A percentile compares a stretch with the other conserved stretches of the same genome.
Conservation (phyloP, 37 sponge, comb jelly and placozoan genomes). For the Bolinopsis microptera region DNA sequence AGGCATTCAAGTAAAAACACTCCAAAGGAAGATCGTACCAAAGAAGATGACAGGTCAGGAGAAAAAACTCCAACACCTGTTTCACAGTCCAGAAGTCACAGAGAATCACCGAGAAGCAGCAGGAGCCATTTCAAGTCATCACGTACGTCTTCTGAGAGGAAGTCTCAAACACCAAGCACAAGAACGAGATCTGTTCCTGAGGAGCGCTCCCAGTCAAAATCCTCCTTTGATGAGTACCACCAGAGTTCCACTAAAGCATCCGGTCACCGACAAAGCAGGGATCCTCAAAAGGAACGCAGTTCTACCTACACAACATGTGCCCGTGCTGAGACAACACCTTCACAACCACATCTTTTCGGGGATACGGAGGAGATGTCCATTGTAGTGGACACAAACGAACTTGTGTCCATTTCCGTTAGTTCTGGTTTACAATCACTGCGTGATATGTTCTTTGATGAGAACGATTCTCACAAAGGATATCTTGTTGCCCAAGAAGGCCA, state of each 20-base stretch:
- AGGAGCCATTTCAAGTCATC: not conserved
- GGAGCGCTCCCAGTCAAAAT: not conserved
- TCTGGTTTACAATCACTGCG: constrained; percentile 50
- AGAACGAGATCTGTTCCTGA: not conserved
- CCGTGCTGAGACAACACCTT: constrained; percentile 53
- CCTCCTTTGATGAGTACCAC: not conserved
- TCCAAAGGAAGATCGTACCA: not conserved
- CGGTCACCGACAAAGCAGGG: not conserved
- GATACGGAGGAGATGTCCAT: not conserved
- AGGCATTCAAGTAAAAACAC: not conserved
- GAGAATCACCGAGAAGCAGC: not conserved
- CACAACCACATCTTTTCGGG: not conserved
- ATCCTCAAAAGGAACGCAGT: not conserved
- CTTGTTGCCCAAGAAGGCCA: not conserved
- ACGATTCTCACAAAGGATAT: constrained; percentile 49
- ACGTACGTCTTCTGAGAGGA: not conserved
- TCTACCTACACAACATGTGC: constrained; percentile 1
- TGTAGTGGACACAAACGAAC: not conserved
- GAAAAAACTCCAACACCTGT: constrained; percentile 27
- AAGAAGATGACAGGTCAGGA: not conserved
- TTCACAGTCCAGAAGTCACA: not conserved
- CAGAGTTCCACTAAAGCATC: not conserved
- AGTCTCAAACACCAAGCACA: not conserved
- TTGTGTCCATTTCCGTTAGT: constrained; percentile 26
- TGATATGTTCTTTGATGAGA: constrained; percentile 57